Percentiles rank a stretch among this genome's conserved stretches.
phyloP scores from a whole-genome alignment of 2,113 vertebrate genomes.

The Protobothrops flavoviridis region DNA sequence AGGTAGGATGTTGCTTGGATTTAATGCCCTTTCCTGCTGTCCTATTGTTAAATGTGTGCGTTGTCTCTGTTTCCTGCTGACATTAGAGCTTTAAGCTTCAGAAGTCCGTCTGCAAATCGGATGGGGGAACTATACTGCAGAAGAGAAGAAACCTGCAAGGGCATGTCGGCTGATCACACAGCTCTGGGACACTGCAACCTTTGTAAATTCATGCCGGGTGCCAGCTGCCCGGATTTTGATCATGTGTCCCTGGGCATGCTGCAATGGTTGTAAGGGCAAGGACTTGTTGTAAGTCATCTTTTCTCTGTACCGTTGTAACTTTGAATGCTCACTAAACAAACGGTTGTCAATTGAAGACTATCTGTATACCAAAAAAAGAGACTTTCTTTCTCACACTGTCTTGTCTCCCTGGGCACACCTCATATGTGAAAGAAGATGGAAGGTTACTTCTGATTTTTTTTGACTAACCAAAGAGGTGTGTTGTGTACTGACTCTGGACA shows the following conservation, averaged over 20 bases:
- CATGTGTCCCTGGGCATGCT: too few relatives aligned
- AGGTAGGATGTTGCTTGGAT: slow-evolving; percentile 34
- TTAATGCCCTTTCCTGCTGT: not conserved
- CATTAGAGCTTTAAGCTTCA: not conserved
- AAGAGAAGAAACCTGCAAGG: not conserved
- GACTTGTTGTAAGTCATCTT: too few relatives aligned
- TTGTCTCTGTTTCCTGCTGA: not conserved
- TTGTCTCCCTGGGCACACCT: not conserved
- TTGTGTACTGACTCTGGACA: not conserved
- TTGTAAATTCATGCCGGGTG: too few relatives aligned
- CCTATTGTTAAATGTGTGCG: rapidly evolving
- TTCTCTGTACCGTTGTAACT: too few relatives aligned
- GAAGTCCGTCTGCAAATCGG: not conserved
- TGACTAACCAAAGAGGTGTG: not conserved
- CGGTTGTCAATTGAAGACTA: too few relatives aligned
- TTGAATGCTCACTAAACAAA: too few relatives aligned
- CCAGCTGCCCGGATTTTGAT: too few relatives aligned
- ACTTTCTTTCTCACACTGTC: too few relatives aligned
- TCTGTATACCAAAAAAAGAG: too few relatives aligned
- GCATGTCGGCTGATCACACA: not conserved
- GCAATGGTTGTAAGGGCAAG: too few relatives aligned
- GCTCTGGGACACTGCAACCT: too few relatives aligned
- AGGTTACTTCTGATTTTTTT: slow-evolving; percentile 39
- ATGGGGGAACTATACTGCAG: not conserved
- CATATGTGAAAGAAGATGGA: slow-evolving; percentile 21